Base-by-base conservation (phyloP, 2,113 vertebrate genomes). In the Muscicapa adusta region DNA sequence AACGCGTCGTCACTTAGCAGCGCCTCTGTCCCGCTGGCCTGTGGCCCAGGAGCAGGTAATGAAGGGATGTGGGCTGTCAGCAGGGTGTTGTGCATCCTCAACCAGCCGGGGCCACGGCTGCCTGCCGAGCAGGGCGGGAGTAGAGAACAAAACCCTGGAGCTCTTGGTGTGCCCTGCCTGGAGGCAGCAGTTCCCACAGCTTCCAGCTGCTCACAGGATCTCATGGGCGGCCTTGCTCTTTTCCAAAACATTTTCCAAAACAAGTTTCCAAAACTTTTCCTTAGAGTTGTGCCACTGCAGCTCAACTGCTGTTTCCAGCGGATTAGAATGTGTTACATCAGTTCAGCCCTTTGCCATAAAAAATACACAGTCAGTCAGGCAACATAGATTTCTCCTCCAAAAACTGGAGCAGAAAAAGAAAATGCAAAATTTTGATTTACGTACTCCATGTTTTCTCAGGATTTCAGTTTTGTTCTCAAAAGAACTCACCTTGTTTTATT, bases 121-220 rank as follows among this genome's bases (percentile, higher is more conserved):
- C 17, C 5, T 1, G 8, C 47, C 0, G 0, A 45, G 38, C 34
- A 33, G 60, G 29, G 8, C 1, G 1, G 40, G 22, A 78, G 53
- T 24, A 31, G 62, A 43, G 70, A 75, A 6, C 33, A 47, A 66
- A 60, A 18, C 82, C 45, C 18, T 31, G 51, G 61, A 25, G 20
- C 7, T 53, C 25, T 31, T 33, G 60, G 73, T 3, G 1, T 4
- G 2, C 29, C 34, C 51, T 50, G 18, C 51, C 18, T 5, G 7
- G 40, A 47, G n/a, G 25, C 73, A 81, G 31, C n/a, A n/a, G 31
- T 18, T 87, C 47, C 56, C 38, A 31, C 60, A 57, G 1, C 38
- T 88, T 71, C 74, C 70, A 71, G 19, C 70, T 81, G 45, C 60
- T 78, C 60, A 16, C 31, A 20, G 68, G 56, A 61, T 53, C 60